Conservation (phyloP, 2,888 invertebrate species). For the Athrips mouffetella region DNA sequence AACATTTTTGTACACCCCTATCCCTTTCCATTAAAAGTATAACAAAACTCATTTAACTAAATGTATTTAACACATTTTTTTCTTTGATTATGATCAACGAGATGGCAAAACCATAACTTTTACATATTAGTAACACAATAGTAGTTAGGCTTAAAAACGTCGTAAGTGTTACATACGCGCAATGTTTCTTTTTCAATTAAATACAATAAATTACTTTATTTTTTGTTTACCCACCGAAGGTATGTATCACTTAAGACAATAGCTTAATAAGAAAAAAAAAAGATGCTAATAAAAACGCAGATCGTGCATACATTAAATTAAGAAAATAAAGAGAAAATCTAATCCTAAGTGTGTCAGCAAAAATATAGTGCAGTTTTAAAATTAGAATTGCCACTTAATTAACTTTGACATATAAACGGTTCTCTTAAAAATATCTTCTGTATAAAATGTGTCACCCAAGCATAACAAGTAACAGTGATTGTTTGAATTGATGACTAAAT, state of each 20-base stretch:
- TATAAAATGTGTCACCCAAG: slow-evolving; percentile 74
- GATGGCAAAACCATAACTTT: slow-evolving; percentile 74
- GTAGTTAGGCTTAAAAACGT: slow-evolving; percentile 60
- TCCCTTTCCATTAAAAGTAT: slow-evolving; percentile 49
- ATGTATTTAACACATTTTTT: slow-evolving; percentile 68
- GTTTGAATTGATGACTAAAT: neutral
- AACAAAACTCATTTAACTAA: slow-evolving; percentile 73
- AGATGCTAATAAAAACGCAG: slow-evolving; percentile 72
- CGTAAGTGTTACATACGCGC: slow-evolving; percentile 45
- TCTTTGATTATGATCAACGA: slow-evolving; percentile 72
- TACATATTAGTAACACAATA: slow-evolving; percentile 68
- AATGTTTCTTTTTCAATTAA: slow-evolving; percentile 27
- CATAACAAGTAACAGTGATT: slow-evolving; percentile 59
- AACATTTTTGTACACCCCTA: slow-evolving; percentile 64
- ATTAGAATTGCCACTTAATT: slow-evolving; percentile 75
- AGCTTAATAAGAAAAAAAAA: slow-evolving; percentile 51
- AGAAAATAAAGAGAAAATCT: slow-evolving; percentile 58
- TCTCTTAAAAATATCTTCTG: slow-evolving; percentile 75
- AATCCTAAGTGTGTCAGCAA: slow-evolving; percentile 76
- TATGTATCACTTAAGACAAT: slow-evolving; percentile 45
- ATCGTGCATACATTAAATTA: slow-evolving; percentile 75
- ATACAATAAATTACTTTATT: slow-evolving; percentile 51
- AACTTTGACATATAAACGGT: slow-evolving; percentile 72
- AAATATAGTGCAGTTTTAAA: slow-evolving; percentile 75
- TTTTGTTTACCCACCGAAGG: slow-evolving; percentile 38